phyloP scores from a whole-genome alignment of 2,113 vertebrate genomes.

The Colinus virginianus region DNA sequence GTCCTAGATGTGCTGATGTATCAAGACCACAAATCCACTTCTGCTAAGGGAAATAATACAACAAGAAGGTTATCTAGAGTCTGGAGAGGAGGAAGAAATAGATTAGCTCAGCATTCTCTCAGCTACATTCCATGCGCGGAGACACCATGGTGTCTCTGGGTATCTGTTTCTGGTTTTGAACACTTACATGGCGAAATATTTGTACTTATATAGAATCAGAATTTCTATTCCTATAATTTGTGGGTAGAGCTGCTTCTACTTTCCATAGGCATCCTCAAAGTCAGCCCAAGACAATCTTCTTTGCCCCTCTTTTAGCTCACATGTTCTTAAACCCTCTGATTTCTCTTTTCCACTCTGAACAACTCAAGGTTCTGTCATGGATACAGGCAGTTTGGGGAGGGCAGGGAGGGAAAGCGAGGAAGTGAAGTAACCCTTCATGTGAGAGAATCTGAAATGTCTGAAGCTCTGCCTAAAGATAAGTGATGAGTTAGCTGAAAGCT shows the following conservation, averaged over 20 bases:
- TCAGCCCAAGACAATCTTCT: background rate
- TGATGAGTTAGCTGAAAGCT: background rate
- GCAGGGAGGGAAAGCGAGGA: background rate
- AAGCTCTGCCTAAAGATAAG: background rate
- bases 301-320: background rate
- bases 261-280: background rate
- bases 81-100: background rate
- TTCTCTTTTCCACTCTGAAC: background rate
- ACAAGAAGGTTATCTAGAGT: background rate
- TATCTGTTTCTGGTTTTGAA: background rate
- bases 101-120: background rate
- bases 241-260: background rate
- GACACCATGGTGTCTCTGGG: background rate
- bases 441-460: background rate
- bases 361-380: background rate
- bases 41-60: rapidly evolving
- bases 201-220: background rate
- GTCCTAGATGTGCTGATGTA: background rate
- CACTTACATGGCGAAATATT: background rate
- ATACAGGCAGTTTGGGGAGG: background rate
- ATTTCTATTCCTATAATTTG: background rate
- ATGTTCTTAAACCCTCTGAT: background rate
- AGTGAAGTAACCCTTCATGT: background rate
- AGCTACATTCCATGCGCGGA: background rate
- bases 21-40: rapidly evolving